phyloP scores from a whole-genome alignment of 2,113 vertebrate genomes.

The Sinosuthora webbiana region DNA sequence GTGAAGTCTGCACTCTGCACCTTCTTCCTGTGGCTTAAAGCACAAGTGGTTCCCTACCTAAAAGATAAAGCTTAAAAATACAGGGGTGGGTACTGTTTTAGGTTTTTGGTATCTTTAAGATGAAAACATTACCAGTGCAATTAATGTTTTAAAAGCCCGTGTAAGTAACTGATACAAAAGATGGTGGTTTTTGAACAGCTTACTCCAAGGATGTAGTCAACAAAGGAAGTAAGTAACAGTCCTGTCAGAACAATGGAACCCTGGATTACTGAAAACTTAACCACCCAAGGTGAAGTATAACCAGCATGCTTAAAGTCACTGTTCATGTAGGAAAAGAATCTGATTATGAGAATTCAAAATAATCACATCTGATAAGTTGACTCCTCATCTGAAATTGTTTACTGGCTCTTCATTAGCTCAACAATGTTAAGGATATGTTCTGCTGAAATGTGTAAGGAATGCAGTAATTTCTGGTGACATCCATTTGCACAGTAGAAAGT shows the following conservation, averaged over 20 bases:
- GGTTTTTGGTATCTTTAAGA: neutral
- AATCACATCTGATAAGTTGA: neutral
- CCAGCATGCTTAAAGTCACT: neutral
- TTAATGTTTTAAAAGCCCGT: neutral
- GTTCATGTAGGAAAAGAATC: neutral
- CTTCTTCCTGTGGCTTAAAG: neutral
- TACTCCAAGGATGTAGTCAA: neutral
- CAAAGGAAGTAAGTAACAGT: neutral
- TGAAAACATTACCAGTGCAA: neutral
- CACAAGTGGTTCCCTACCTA: neutral
- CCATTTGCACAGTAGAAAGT: neutral
- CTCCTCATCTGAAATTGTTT: neutral
- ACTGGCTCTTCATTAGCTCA: neutral
- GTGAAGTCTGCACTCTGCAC: neutral
- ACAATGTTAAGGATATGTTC: neutral
- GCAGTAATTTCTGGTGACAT: neutral
- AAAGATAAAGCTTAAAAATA: neutral
- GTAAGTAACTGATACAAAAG: neutral
- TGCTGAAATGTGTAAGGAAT: neutral
- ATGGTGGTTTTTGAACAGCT: neutral
- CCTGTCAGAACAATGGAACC: neutral
- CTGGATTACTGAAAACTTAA: neutral
- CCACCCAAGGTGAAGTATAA: neutral
- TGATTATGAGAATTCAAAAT: neutral
- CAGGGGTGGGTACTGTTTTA: neutral